Evolutionary conservation across 2,113 vertebrate genomes (phyloP).

Genomic region (Anas platyrhynchos): DNA sequence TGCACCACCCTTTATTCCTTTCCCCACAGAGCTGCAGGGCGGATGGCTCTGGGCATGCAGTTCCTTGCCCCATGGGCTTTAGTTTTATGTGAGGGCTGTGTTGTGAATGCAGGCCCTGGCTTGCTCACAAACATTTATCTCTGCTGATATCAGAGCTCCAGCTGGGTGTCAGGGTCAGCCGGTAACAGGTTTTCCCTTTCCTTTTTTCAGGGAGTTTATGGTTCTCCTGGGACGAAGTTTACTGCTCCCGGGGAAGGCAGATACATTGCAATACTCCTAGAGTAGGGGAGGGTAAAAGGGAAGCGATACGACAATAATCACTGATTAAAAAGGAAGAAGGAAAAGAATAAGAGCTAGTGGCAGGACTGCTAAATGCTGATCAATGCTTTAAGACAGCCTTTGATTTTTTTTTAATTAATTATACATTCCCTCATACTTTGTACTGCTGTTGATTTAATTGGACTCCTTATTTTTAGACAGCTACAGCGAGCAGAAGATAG

Average conservation of each 20-base stretch:
- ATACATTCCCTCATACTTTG: conserved; percentile 60
- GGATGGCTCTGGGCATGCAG: background rate
- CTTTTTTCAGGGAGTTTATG: background rate
- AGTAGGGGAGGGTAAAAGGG: background rate
- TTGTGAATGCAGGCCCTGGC: background rate
- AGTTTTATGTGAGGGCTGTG: background rate
- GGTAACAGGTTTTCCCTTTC: background rate
- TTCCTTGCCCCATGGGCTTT: background rate
- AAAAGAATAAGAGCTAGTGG: conserved; percentile 24
- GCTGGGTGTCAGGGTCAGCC: background rate
- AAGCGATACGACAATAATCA: conserved; percentile 43
- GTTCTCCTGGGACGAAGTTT: background rate
- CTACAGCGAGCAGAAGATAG: background rate
- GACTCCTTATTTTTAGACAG: conserved; percentile 66
- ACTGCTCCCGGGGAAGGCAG: background rate
- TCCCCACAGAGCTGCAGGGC: background rate
- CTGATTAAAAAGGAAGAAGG: conserved; percentile 61
- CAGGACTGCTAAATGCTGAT: conserved; percentile 62
- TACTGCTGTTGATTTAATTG: conserved; percentile 66
- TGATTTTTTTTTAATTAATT: conserved; percentile 69
- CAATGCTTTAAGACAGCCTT: conserved; percentile 45
- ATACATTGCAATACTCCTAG: background rate
- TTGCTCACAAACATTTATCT: background rate
- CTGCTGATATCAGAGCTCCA: background rate
- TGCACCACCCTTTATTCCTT: no score